A percentile compares a stretch with the other conserved stretches of the same genome.
Evolutionary conservation across 2,797 vertebrate species (phyloP).

Genomic region (Rallus crepitans): DNA sequence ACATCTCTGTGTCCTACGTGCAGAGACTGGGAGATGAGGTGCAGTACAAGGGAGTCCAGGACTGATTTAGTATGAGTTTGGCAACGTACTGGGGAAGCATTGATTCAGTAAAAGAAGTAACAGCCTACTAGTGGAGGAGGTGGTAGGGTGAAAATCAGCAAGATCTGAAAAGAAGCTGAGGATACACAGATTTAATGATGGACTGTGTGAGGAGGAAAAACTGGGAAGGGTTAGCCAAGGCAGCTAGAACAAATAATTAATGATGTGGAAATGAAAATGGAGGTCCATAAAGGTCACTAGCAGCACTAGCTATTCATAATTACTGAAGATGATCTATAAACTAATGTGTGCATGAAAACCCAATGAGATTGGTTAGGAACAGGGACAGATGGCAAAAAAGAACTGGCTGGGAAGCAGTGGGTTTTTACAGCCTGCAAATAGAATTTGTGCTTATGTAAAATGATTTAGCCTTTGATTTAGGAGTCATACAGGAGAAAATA

Average conservation of each 20-base stretch:
- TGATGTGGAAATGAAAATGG: background rate
- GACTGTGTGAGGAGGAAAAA: background rate
- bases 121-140: conserved; percentile 40
- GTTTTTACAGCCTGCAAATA: conserved; percentile 59
- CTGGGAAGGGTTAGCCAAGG: background rate
- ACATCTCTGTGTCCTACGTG: background rate
- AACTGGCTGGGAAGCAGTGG: conserved; percentile 36
- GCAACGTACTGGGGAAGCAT: background rate
- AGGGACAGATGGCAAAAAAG: conserved; percentile 63
- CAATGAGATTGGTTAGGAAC: conserved; percentile 5
- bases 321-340: background rate
- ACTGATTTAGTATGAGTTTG: conserved; percentile 20
- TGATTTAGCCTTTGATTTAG: conserved; percentile 49
- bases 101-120: conserved; percentile 43
- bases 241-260: background rate
- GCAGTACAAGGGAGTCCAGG: background rate
- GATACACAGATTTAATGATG: background rate
- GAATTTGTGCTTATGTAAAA: conserved; percentile 51
- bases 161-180: background rate
- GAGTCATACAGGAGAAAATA: conserved; percentile 40
- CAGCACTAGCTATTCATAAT: background rate
- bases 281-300: background rate
- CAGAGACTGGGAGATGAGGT: background rate
- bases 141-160: conserved; percentile 8
- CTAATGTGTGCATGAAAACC: background rate